Base-by-base conservation (phyloP, 64 coral and sea anemone species). In the Montipora efflorescens region DNA sequence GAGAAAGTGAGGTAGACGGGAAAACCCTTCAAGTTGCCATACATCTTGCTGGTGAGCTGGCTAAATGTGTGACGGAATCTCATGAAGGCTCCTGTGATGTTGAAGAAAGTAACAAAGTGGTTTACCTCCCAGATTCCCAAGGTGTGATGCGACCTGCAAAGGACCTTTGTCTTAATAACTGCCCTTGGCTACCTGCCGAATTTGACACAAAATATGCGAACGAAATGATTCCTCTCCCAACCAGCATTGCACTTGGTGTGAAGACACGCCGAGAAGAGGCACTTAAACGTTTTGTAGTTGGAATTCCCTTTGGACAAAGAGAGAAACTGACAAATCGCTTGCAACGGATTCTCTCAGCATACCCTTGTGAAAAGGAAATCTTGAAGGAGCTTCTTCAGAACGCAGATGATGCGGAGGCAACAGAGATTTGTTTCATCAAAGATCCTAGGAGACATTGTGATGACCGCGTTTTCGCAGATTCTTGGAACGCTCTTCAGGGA, bases 301-400 rank as follows among this genome's bases (percentile, higher is more conserved):
- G 89, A 7, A 77, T 94, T 79, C 83, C 91, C 1, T 98, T 98
- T 92, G 97, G 97, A 62, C 97, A 98, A 76, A 90, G 75, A n/a
- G 97, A 98, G 50, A 92, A 98, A 19, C 81, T 96, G 5, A 98
- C 94, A 47, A 93, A 95, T 59, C 91, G 97, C 8, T 84, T 98
- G 5, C 91, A 94, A 19, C 79, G 91, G 2, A 90, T 98, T 68
- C 77, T 98, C 47, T 66, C 76, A 19, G 48, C 75, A 69, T 98
- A 98, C 82, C 97, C 97, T n/a, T 91, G 88, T 66, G 91, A 88
- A 21, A 90, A 89, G 67, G 90, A 91, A 84, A 94, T 98, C 1
- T 74, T 98, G 50, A 98, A 98, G 90, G 97, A 98, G 67, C 94
- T 98, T 83, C 84, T 95, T 53, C 97, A 98, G 80, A 98, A 98